These are phyloP conservation scores for Oncorhynchus masou DNA, from an alignment of 2,113 vertebrate genomes.

Conservation along the genomic window DNA sequence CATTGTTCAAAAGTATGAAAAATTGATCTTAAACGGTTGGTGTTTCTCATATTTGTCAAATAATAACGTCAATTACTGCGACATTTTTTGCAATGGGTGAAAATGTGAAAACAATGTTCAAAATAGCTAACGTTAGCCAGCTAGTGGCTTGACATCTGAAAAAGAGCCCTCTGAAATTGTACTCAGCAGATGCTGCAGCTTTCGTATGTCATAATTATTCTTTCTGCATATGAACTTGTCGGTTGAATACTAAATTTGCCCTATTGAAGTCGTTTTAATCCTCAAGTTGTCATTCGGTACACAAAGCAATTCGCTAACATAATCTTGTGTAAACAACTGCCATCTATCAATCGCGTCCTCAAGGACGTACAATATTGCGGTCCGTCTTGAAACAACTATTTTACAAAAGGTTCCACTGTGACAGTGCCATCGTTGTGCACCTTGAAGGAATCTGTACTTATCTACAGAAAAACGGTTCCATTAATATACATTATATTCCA, in stretches of 20 bases:
- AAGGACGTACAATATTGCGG: constrained; percentile 3
- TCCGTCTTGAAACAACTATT: constrained; percentile 20
- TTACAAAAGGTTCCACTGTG: constrained; percentile 11
- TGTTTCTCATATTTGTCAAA: constrained; percentile 30
- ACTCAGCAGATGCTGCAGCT: neutral
- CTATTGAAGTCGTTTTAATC: neutral
- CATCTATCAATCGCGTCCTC: constrained; percentile 17
- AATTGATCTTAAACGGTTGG: constrained; percentile 33
- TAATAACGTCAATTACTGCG: neutral
- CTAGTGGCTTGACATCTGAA: too few relatives aligned
- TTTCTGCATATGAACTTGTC: neutral
- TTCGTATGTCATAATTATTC: neutral
- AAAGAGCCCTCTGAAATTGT: neutral
- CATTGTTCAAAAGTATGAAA: constrained; percentile 2
- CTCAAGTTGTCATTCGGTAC: neutral
- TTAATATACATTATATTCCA: neutral
- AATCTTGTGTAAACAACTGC: neutral
- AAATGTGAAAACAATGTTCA: too few relatives aligned
- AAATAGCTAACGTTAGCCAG: too few relatives aligned
- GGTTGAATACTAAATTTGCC: too few relatives aligned
- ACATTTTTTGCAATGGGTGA: too few relatives aligned
- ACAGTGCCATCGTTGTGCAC: too few relatives aligned
- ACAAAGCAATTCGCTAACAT: too few relatives aligned
- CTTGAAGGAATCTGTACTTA: neutral
- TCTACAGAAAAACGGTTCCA: neutral